A percentile compares a stretch with the other conserved stretches of the same genome.
Evolutionary conservation across 2,888 invertebrate species (phyloP).

Genomic region (Ditula angustiorana): DNA sequence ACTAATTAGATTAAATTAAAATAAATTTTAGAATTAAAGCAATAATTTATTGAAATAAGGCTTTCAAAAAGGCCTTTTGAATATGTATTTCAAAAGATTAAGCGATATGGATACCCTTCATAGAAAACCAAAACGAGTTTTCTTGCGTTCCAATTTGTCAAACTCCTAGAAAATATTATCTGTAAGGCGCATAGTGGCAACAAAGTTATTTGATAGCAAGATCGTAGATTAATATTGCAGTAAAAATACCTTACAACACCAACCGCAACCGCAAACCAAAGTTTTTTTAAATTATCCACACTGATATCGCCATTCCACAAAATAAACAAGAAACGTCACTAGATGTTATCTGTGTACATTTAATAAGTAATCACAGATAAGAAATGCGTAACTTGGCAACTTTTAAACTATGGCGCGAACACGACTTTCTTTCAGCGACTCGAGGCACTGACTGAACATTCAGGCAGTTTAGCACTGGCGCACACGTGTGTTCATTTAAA

Average conservation of each 20-base stretch:
- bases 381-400: conserved; percentile 8
- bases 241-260: conserved; percentile 58
- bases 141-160: background rate
- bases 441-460: conserved; percentile 31
- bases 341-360: conserved; percentile 49
- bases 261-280: conserved; percentile 65
- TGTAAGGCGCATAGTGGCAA: background rate
- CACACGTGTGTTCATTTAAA: conserved; percentile 45
- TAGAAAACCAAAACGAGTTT: conserved; percentile 10
- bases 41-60: conserved; percentile 8
- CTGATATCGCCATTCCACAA: conserved; percentile 69
- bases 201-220: conserved; percentile 5
- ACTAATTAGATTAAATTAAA: conserved; percentile 16
- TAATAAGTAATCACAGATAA: conserved; percentile 45
- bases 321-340: conserved; percentile 67
- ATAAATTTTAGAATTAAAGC: background rate
- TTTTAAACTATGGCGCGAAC: conserved; percentile 26
- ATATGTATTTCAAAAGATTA: conserved; percentile 5
- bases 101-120: background rate
- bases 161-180: background rate
- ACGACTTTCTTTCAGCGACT: conserved; percentile 28
- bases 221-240: conserved; percentile 28
- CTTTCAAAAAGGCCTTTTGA: background rate
- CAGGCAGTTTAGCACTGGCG: conserved; percentile 17
- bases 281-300: conserved; percentile 66